Evolutionary conservation across 2,113 vertebrate genomes (phyloP).

Genomic region (Megatriorchis doriae): DNA sequence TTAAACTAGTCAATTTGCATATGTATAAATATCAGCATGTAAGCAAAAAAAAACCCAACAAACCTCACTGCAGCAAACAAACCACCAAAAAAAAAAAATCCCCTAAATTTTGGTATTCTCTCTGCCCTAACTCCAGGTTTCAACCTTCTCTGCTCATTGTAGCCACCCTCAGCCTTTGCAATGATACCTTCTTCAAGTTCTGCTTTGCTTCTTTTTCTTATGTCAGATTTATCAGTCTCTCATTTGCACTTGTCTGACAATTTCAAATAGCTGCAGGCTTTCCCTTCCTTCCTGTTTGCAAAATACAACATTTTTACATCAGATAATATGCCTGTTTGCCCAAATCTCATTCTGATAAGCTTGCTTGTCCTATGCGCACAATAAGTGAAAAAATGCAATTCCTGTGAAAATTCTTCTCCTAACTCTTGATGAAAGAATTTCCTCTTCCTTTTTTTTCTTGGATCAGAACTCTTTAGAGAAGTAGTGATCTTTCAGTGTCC

Average conservation of each 20-base stretch:
- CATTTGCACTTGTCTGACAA: not conserved
- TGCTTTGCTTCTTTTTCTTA: not conserved
- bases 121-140: not conserved
- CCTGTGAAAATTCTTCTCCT: not conserved
- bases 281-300: not conserved
- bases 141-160: not conserved
- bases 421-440: not conserved
- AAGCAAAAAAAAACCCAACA: not conserved
- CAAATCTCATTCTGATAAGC: not conserved
- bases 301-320: not conserved
- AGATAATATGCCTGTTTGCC: not conserved
- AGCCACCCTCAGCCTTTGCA: not conserved
- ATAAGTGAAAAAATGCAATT: not conserved
- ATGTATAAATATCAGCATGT: not conserved
- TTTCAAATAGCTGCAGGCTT: not conserved
- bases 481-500: not conserved
- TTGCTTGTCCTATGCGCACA: not conserved
- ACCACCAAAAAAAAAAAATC: not conserved
- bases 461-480: not conserved
- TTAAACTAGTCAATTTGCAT: not conserved
- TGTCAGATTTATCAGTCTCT: not conserved
- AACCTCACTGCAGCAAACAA: not conserved
- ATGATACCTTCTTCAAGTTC: not conserved
- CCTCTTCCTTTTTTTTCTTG: not conserved
- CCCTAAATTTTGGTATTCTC: not conserved